A percentile compares a stretch with the other conserved stretches of the same genome.
These are phyloP conservation scores for Holacanthella duospinosa DNA, from an alignment of 2,888 invertebrate species.

Conservation along the genomic window DNA sequence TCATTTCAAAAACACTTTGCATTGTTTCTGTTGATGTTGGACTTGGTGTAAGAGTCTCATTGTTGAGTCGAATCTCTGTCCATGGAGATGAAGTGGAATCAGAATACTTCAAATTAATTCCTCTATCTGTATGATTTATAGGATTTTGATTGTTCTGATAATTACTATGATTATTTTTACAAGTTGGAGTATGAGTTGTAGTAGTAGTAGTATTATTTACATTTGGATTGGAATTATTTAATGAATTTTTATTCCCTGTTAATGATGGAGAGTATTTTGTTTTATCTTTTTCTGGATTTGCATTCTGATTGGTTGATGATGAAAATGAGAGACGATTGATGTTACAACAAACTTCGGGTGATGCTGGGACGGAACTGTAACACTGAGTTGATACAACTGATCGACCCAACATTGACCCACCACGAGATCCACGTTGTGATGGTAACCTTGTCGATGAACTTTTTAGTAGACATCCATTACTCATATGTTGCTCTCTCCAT, in stretches of 20 bases:
- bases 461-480: slow-evolving; percentile 8
- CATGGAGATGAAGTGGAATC: background rate
- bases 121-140: background rate
- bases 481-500: slow-evolving; percentile 23
- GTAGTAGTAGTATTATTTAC: background rate
- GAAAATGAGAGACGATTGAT: slow-evolving; percentile 4
- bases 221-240: background rate
- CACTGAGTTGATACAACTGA: slow-evolving; percentile 31
- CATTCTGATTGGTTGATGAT: background rate
- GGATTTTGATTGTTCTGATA: too few species aligned
- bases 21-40: background rate
- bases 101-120: background rate
- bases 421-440: slow-evolving; percentile 11
- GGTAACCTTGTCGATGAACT: slow-evolving; percentile 5
- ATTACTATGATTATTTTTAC: background rate
- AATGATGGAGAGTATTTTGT: background rate
- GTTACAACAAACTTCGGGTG: slow-evolving; percentile 24
- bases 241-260: background rate
- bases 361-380: slow-evolving; percentile 35
- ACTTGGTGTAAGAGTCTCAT: background rate
- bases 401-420: slow-evolving; percentile 27
- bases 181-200: background rate
- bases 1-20: slow-evolving; percentile 1
- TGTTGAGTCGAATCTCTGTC: slow-evolving; percentile 3
- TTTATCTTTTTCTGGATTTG: background rate